Conservation (phyloP, 2,797 vertebrate species). For the Notoglanidium macrostoma region DNA sequence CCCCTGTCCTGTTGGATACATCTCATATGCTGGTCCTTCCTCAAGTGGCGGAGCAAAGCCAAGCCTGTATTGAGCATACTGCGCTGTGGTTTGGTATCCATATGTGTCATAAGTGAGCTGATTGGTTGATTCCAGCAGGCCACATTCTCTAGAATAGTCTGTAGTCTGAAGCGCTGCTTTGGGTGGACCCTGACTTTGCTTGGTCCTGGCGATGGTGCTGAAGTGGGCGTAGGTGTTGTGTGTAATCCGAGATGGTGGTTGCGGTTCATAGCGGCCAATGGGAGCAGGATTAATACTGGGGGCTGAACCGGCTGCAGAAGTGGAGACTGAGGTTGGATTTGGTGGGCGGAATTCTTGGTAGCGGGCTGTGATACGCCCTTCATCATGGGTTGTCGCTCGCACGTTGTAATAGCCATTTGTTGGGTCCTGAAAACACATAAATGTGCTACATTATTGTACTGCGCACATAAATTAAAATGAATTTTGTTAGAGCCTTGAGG, state of each 20-base stretch:
- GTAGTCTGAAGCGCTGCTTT: slow-evolving; percentile 65
- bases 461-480: neutral
- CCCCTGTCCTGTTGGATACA: slow-evolving; percentile 79
- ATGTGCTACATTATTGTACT: neutral
- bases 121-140: slow-evolving; percentile 78
- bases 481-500: neutral
- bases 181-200: slow-evolving; percentile 69
- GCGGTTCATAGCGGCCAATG: slow-evolving; percentile 82
- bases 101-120: slow-evolving; percentile 90
- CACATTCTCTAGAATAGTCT: slow-evolving; percentile 72
- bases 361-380: slow-evolving; percentile 82
- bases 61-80: slow-evolving; percentile 83
- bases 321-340: slow-evolving; percentile 68
- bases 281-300: slow-evolving; percentile 60
- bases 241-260: slow-evolving; percentile 86
- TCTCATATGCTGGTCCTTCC: slow-evolving; percentile 79
- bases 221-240: slow-evolving; percentile 91
- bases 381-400: slow-evolving; percentile 86
- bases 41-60: slow-evolving; percentile 82
- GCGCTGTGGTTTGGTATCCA: slow-evolving; percentile 77
- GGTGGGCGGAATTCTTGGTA: slow-evolving; percentile 87
- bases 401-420: slow-evolving; percentile 98
- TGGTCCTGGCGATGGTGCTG: slow-evolving; percentile 81
- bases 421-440: slow-evolving; percentile 79
- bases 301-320: slow-evolving; percentile 63